These are phyloP conservation scores for Tuta absoluta DNA, from an alignment of 2,888 invertebrate genomes.

Conservation along the genomic window DNA sequence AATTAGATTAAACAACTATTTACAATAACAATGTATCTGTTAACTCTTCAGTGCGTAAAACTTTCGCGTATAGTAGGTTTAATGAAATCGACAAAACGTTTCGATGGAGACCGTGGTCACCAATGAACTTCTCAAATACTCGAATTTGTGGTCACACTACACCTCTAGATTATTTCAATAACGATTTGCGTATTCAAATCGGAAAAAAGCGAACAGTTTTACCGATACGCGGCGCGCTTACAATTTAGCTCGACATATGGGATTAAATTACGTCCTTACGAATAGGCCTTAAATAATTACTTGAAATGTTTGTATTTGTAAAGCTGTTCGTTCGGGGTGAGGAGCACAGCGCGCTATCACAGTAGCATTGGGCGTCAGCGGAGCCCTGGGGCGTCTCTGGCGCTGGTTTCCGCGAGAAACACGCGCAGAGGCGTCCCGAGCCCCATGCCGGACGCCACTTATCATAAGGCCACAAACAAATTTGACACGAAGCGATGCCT, in stretches of 20 bases:
- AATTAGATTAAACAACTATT: conserved; percentile 43
- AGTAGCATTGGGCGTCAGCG: conserved; percentile 56
- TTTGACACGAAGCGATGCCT: conserved; percentile 67
- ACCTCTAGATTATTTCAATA: conserved; percentile 26
- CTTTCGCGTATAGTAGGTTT: conserved; percentile 23
- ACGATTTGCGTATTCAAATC: conserved; percentile 24
- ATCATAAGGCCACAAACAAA: conserved; percentile 79
- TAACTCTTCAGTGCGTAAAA: conserved; percentile 30
- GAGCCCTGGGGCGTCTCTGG: conserved; percentile 54
- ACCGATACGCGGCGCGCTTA: conserved; percentile 46
- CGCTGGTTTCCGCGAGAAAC: conserved; percentile 26
- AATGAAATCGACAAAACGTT: conserved; percentile 29
- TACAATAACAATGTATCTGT: conserved; percentile 46
- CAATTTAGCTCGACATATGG: conserved; percentile 44
- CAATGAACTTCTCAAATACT: background rate
- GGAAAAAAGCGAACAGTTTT: conserved; percentile 50
- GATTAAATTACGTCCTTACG: conserved; percentile 56
- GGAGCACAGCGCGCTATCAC: conserved; percentile 79
- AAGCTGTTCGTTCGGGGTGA: conserved; percentile 54
- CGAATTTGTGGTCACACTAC: conserved; percentile 11
- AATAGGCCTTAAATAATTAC: conserved; percentile 64
- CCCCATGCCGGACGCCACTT: conserved; percentile 67
- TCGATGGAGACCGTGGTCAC: conserved; percentile 5
- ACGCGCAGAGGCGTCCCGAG: conserved; percentile 46
- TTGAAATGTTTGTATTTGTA: conserved; percentile 45